Conservation (phyloP, 2,113 vertebrate species). For the Macquaria ambigua region DNA sequence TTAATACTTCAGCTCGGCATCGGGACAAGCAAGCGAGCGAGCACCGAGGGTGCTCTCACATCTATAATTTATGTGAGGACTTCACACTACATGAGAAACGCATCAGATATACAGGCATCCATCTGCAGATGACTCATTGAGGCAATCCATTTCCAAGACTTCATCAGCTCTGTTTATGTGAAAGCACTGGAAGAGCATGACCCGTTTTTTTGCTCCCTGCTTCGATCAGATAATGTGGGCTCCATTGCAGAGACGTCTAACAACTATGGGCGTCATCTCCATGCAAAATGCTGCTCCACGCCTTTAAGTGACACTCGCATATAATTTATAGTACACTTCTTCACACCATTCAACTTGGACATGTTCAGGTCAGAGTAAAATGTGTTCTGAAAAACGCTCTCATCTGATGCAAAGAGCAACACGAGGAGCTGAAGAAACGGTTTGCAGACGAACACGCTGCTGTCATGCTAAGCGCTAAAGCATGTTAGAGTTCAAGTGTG, state of each 20-base stretch:
- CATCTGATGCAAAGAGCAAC: background rate
- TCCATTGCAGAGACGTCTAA: background rate
- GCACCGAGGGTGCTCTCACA: constrained; percentile 32
- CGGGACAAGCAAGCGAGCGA: background rate
- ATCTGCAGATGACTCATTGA: constrained; percentile 59
- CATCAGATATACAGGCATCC: constrained; percentile 68
- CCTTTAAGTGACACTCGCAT: background rate
- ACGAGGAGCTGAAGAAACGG: background rate
- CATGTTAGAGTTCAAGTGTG: constrained; percentile 50
- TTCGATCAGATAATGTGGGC: constrained; percentile 11
- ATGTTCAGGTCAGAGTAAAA: background rate
- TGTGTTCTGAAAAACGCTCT: background rate
- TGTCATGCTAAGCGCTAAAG: constrained; percentile 47
- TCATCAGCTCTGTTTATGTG: constrained; percentile 36
- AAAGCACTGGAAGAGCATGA: constrained; percentile 4
- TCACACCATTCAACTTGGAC: background rate
- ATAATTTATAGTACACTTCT: background rate
- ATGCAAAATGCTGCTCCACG: background rate
- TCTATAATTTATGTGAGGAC: constrained; percentile 77
- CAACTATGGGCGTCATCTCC: background rate
- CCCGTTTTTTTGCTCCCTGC: constrained; percentile 16
- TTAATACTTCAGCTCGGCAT: constrained; percentile 50
- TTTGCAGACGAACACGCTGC: constrained; percentile 19
- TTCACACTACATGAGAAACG: constrained; percentile 74
- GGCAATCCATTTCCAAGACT: constrained; percentile 37